Percentiles rank a stretch among this genome's conserved stretches.
phyloP scores from a whole-genome alignment of 2,113 vertebrate genomes.

The Saimiri boliviensis region DNA sequence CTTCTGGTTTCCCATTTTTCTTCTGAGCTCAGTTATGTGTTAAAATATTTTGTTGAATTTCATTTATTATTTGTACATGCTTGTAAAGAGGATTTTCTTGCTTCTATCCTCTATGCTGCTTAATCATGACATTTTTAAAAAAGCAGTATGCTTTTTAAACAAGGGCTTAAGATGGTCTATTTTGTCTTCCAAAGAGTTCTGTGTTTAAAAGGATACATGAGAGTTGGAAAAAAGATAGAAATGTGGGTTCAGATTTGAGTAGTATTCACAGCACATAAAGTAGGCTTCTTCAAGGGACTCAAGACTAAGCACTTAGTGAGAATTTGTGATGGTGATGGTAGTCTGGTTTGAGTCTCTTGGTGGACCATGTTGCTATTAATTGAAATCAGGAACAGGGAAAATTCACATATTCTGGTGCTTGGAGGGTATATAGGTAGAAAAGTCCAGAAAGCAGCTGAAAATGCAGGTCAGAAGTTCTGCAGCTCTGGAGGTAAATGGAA shows the following conservation, averaged over 20 bases:
- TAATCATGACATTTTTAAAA: background rate
- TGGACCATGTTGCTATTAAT: background rate
- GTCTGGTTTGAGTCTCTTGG: background rate
- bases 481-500: background rate
- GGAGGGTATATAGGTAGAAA: background rate
- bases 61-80: background rate
- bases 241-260: background rate
- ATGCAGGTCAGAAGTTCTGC: background rate
- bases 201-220: background rate
- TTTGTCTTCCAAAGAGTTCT: background rate
- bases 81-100: background rate
- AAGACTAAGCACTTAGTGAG: background rate
- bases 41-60: slow-evolving; percentile 8
- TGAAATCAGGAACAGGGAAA: background rate
- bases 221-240: background rate
- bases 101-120: background rate
- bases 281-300: background rate
- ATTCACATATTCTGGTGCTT: background rate
- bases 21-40: background rate
- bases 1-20: background rate
- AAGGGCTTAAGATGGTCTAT: background rate
- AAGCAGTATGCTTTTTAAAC: background rate
- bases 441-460: background rate
- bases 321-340: background rate
- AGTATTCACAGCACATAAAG: background rate